phyloP scores from a whole-genome alignment of 2,888 invertebrate species.

The Hypomecis punctinalis region DNA sequence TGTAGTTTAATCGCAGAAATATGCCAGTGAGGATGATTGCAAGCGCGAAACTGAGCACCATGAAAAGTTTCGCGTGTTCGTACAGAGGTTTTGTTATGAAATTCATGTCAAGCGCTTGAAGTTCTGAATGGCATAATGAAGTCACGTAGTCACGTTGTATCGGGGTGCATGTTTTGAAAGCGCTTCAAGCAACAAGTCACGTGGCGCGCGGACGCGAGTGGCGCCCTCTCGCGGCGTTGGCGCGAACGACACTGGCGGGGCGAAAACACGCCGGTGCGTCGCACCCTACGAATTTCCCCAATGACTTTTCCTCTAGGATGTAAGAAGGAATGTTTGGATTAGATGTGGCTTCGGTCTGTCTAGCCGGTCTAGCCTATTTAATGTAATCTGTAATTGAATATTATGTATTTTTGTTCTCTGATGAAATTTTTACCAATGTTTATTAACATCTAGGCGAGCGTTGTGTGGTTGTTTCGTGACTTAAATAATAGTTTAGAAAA shows the following conservation, averaged over 20 bases:
- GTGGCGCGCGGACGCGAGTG: conserved; percentile 65
- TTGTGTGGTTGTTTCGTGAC: too few species aligned
- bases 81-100: conserved; percentile 71
- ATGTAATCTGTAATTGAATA: too few species aligned
- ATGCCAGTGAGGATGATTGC: conserved; percentile 68
- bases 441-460: too few species aligned
- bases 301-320: conserved; percentile 79
- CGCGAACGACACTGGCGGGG: conserved; percentile 77
- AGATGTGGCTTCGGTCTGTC: conserved; percentile 56
- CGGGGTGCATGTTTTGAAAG: conserved; percentile 62
- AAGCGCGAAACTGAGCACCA: conserved; percentile 70
- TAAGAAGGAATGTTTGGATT: conserved; percentile 62
- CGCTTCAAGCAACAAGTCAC: conserved; percentile 77
- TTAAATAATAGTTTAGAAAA: too few species aligned
- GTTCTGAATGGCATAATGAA: conserved; percentile 49
- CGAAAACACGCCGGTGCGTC: conserved; percentile 78
- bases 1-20: conserved; percentile 56
- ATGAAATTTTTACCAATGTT: too few species aligned
- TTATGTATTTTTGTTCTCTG: too few species aligned
- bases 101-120: conserved; percentile 71
- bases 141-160: conserved; percentile 62
- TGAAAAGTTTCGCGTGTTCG: conserved; percentile 73
- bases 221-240: conserved; percentile 82
- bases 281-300: conserved; percentile 82
- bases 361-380: too few species aligned